These are phyloP conservation scores for Pantala flavescens DNA, from an alignment of 1,140 invertebrate genomes.

Conservation along the genomic window DNA sequence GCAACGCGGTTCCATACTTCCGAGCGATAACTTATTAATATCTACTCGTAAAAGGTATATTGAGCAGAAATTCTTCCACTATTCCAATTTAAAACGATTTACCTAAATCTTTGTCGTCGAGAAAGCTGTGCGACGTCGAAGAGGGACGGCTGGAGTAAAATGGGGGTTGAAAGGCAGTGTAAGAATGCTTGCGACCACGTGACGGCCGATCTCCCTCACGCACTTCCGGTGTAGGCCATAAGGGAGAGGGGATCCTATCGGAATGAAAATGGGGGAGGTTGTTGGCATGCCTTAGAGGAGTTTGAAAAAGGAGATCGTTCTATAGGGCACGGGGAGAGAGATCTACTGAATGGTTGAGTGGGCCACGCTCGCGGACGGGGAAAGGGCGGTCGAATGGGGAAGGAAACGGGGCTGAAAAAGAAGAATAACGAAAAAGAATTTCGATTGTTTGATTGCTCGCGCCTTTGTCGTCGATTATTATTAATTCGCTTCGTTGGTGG, in stretches of 20 bases:
- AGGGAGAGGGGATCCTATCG: conserved; percentile 18
- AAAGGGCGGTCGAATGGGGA: conserved; percentile 20
- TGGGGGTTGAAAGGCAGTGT: background rate
- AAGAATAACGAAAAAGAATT: background rate
- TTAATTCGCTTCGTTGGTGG: no score
- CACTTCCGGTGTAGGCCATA: conserved; percentile 20
- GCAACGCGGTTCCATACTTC: no score
- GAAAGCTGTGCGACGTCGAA: background rate
- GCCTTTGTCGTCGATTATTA: no score
- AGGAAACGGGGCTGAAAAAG: background rate
- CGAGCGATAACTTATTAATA: no score
- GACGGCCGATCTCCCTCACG: background rate
- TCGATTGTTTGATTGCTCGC: no score
- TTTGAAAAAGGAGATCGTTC: conserved; percentile 22
- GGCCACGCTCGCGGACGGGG: conserved; percentile 19
- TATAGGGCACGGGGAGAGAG: conserved; percentile 21
- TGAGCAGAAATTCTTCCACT: no score
- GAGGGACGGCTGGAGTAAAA: background rate
- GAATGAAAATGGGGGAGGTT: background rate
- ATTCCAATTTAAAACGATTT: no score
- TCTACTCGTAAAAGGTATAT: no score
- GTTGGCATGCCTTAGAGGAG: background rate
- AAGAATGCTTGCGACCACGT: conserved; percentile 7
- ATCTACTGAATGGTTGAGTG: no score
- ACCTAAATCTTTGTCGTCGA: no score